Conservation (phyloP, 2,888 invertebrate species). For the Autographa pulchrina region DNA sequence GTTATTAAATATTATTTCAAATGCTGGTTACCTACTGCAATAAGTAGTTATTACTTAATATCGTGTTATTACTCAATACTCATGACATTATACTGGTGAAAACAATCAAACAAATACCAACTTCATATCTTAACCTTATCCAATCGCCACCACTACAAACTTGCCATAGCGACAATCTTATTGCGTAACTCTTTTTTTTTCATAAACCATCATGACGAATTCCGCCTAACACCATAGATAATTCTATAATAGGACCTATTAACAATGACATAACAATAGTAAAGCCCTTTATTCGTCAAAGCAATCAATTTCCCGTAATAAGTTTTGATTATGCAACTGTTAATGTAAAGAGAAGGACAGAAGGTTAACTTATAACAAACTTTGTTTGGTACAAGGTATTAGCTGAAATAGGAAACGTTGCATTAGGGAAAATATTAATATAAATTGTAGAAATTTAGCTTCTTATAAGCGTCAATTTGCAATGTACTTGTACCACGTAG, state of each 20-base stretch:
- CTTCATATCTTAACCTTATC: background rate
- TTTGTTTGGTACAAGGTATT: no score
- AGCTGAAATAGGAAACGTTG: no score
- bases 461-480: no score
- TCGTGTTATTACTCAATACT: background rate
- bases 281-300: constrained; percentile 30
- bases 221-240: constrained; percentile 28
- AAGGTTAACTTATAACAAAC: constrained; percentile 6
- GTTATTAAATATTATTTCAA: no score
- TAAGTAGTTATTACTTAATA: no score
- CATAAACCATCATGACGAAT: constrained; percentile 23
- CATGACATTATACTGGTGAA: background rate
- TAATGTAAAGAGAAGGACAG: background rate
- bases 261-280: constrained; percentile 28
- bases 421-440: no score
- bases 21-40: no score
- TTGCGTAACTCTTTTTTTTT: background rate
- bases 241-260: constrained; percentile 23
- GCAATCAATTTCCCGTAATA: constrained; percentile 42
- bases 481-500: no score
- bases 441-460: no score
- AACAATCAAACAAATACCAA: background rate
- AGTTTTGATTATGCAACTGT: constrained; percentile 28
- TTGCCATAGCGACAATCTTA: background rate
- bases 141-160: constrained; percentile 11